These are phyloP conservation scores for Pterocles burchelli DNA, from an alignment of 2,113 vertebrate species.

Conservation along the genomic window DNA sequence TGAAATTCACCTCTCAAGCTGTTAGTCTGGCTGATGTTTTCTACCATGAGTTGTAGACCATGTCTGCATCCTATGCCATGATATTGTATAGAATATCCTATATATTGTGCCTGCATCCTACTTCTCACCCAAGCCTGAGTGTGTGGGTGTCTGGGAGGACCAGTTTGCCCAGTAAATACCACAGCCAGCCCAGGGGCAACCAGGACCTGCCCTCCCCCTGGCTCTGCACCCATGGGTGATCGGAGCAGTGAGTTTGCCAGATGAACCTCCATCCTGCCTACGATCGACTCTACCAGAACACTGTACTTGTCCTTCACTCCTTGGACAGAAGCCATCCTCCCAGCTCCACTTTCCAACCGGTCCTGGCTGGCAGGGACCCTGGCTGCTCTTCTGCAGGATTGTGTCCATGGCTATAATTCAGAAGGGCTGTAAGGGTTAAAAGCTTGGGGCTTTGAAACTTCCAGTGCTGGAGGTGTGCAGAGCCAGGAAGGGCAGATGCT, in stretches of 20 bases:
- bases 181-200: not conserved
- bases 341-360: not conserved
- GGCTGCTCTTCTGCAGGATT: not conserved
- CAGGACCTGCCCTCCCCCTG: not conserved
- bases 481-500: not conserved
- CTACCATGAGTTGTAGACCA: not conserved
- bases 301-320: not conserved
- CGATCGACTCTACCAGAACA: not conserved
- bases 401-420: not conserved
- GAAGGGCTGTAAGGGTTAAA: not conserved
- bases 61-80: no score
- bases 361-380: rapidly evolving
- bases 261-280: not conserved
- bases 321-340: not conserved
- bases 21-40: not conserved
- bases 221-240: not conserved
- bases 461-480: not conserved
- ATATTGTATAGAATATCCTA: not conserved
- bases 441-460: not conserved
- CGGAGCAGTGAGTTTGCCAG: not conserved
- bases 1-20: not conserved
- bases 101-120: not conserved
- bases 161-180: not conserved
- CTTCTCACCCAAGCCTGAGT: not conserved
- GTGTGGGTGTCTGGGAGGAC: not conserved